phyloP scores from a whole-genome alignment of 2,113 vertebrate genomes.

The Panthera leo region DNA sequence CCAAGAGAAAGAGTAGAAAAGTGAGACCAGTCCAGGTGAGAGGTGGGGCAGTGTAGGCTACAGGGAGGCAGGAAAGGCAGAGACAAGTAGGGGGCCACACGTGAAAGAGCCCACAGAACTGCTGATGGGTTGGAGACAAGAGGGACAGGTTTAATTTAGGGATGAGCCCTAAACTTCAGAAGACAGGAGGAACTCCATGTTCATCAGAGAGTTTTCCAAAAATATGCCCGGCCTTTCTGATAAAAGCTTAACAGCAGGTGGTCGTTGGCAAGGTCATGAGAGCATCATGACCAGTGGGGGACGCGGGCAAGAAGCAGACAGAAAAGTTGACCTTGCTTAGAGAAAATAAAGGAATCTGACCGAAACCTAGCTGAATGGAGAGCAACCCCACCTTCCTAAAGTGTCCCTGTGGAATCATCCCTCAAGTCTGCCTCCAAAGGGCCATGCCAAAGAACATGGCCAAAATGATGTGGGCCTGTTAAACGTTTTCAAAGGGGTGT shows the following conservation, averaged over 20 bases:
- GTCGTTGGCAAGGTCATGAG: too few relatives aligned
- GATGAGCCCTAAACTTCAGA: neutral
- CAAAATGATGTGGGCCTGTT: neutral
- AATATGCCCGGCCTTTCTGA: neutral
- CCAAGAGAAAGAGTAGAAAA: neutral
- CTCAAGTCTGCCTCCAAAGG: neutral
- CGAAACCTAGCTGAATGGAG: neutral
- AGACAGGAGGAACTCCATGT: rapidly evolving
- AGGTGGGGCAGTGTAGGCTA: neutral
- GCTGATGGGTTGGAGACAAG: rapidly evolving
- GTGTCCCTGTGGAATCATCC: rapidly evolving
- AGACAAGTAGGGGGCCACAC: too few relatives aligned
- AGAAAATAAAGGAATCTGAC: neutral
- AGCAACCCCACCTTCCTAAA: neutral
- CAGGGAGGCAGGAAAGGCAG: too few relatives aligned
- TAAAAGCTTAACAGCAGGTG: neutral
- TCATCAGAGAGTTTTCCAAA: neutral
- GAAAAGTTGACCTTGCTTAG: neutral
- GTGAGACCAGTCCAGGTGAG: neutral
- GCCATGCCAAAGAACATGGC: neutral
- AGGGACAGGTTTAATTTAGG: neutral
- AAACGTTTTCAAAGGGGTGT: neutral
- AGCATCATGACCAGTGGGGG: rapidly evolving
- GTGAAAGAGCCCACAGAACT: neutral
- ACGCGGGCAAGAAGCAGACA: neutral